These are phyloP conservation scores for Natrix natrix DNA, from an alignment of 2,797 vertebrate genomes.

Conservation along the genomic window DNA sequence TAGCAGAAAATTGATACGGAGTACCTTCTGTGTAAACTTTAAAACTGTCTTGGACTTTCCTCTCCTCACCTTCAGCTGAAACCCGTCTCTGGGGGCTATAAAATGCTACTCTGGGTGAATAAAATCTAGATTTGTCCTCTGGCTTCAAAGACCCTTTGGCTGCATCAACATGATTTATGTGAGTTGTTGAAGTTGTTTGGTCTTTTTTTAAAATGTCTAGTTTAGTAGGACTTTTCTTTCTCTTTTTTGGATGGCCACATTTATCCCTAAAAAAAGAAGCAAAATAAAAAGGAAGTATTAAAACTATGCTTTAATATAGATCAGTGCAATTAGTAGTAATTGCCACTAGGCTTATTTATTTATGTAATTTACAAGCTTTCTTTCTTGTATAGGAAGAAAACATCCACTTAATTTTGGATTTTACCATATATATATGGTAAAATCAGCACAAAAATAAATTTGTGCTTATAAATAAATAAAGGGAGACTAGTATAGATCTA, in stretches of 20 bases:
- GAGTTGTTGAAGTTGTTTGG: conserved; percentile 82
- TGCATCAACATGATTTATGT: conserved; percentile 72
- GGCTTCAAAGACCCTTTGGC: conserved; percentile 69
- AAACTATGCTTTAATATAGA: neutral
- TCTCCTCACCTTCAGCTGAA: conserved; percentile 64
- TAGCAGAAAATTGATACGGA: conserved; percentile 69
- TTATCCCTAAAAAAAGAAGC: conserved; percentile 67
- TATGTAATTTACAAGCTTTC: neutral
- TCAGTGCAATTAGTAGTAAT: neutral
- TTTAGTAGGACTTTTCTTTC: conserved; percentile 74
- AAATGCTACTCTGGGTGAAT: conserved; percentile 58
- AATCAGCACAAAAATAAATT: too few relatives aligned
- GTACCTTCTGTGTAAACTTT: conserved; percentile 75
- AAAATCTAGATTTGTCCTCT: conserved; percentile 74
- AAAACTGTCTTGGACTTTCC: conserved; percentile 82
- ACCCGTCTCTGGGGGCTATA: conserved; percentile 76
- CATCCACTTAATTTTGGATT: neutral
- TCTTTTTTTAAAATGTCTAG: conserved; percentile 79
- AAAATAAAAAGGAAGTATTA: neutral
- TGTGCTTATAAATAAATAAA: too few relatives aligned
- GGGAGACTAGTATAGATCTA: too few relatives aligned
- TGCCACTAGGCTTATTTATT: neutral
- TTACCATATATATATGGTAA: too few relatives aligned
- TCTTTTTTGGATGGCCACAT: conserved; percentile 59
- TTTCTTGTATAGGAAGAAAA: neutral